Conservation (phyloP, 2,113 vertebrate genomes). For the Sorex fumeus region DNA sequence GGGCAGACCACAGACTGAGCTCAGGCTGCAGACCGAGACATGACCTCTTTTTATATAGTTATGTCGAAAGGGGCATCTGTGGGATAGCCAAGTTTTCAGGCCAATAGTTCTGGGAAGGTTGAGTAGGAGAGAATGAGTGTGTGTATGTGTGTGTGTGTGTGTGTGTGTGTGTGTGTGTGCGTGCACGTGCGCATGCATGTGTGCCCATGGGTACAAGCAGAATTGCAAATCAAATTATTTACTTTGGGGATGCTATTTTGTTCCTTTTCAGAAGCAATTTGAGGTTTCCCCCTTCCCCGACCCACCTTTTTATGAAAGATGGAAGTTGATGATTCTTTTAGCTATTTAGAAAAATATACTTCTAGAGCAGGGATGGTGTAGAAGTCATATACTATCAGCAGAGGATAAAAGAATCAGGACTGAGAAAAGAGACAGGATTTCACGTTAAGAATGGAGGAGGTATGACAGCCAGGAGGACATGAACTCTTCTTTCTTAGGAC, state of each 20-base stretch:
- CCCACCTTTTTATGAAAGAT: constrained; percentile 8
- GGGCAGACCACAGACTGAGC: constrained; percentile 76
- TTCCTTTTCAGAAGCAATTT: not conserved
- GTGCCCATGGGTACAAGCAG: accelerated
- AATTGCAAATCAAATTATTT: not conserved
- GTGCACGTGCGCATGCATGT: not conserved
- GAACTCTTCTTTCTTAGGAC: not conserved
- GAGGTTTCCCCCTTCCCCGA: not conserved
- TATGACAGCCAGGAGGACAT: not conserved
- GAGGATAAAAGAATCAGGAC: not conserved
- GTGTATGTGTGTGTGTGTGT: no score
- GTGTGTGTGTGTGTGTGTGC: not conserved
- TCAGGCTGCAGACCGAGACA: constrained; percentile 68
- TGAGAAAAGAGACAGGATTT: not conserved
- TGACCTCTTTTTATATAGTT: constrained; percentile 79
- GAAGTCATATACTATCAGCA: not conserved
- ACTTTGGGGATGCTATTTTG: constrained; percentile 17
- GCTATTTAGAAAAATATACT: not conserved
- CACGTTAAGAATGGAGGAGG: not conserved
- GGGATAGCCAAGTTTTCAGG: constrained; percentile 65
- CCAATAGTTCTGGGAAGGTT: constrained; percentile 53
- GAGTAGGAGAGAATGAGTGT: not conserved
- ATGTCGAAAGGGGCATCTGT: constrained; percentile 43
- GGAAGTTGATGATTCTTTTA: not conserved
- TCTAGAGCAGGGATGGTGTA: not conserved